phyloP scores from a whole-genome alignment of 2,888 invertebrate genomes.

The Alentia gelatinosa region DNA sequence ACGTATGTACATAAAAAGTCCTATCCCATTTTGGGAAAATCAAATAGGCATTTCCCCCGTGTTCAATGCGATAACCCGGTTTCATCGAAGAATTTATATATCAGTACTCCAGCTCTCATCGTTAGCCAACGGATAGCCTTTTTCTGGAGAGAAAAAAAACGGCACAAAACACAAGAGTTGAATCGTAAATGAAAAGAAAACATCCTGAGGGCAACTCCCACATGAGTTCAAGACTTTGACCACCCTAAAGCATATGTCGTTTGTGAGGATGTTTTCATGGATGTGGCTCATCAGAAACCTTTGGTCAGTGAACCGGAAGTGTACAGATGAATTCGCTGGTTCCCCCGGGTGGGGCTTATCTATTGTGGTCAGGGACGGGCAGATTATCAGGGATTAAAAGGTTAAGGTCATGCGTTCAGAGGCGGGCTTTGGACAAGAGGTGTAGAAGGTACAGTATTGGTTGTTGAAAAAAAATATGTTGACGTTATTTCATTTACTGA shows the following conservation, averaged over 20 bases:
- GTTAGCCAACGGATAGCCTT: too few species aligned
- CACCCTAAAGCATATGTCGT: neutral
- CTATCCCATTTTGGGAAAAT: too few species aligned
- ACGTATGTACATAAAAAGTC: too few species aligned
- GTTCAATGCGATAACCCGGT: too few species aligned
- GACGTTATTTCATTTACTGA: too few species aligned
- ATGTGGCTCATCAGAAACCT: neutral
- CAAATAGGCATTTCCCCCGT: too few species aligned
- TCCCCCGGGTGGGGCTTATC: neutral
- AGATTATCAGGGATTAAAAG: neutral
- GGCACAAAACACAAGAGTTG: neutral
- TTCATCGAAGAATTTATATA: too few species aligned
- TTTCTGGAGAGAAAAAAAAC: too few species aligned
- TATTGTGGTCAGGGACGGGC: neutral
- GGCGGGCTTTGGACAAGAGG: neutral
- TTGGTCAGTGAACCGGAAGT: neutral
- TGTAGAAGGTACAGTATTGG: neutral
- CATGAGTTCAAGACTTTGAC: neutral
- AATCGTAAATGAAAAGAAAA: constrained; percentile 6
- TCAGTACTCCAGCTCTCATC: too few species aligned
- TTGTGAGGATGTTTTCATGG: neutral
- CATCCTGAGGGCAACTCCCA: neutral
- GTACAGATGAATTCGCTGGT: neutral
- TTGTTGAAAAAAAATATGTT: too few species aligned
- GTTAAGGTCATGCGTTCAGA: neutral